phyloP scores from a whole-genome alignment of 2,113 vertebrate genomes.

The Xenopus borealis region DNA sequence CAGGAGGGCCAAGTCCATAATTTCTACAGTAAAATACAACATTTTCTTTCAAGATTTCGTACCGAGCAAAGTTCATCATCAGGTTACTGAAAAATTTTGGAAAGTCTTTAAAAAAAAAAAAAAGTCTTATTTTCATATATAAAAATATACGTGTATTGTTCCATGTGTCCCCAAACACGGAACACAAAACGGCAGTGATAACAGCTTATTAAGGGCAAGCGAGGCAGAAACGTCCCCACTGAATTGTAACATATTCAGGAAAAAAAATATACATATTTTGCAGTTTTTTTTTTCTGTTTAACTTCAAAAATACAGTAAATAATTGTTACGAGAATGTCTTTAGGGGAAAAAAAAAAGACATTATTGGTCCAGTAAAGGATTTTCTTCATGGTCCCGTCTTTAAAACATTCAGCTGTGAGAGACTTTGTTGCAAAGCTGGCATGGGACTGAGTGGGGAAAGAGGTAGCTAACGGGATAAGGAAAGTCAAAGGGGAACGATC shows the following conservation, averaged over 20 bases:
- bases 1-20: background rate
- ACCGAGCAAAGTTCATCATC: too few species aligned
- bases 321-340: slow-evolving; percentile 2
- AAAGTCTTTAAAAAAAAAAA: too few species aligned
- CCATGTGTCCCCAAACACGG: background rate
- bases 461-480: background rate
- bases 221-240: background rate
- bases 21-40: background rate
- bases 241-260: slow-evolving; percentile 28
- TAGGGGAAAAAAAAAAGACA: slow-evolving; percentile 26
- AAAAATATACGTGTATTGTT: background rate
- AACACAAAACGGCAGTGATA: slow-evolving; percentile 27
- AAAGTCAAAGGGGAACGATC: too few species aligned
- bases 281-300: background rate
- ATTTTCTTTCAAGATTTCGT: too few species aligned
- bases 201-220: slow-evolving; percentile 19
- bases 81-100: too few species aligned
- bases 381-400: slow-evolving; percentile 45
- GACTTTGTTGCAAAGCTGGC: slow-evolving; percentile 13
- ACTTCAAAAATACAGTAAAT: slow-evolving; percentile 1
- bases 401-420: slow-evolving; percentile 41
- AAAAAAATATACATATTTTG: slow-evolving; percentile 18
- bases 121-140: slow-evolving; percentile 4
- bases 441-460: background rate
- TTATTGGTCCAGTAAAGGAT: slow-evolving; percentile 21